Evolutionary conservation across 1,140 invertebrate species (phyloP).

Genomic region (Brachionus plicatilis): DNA sequence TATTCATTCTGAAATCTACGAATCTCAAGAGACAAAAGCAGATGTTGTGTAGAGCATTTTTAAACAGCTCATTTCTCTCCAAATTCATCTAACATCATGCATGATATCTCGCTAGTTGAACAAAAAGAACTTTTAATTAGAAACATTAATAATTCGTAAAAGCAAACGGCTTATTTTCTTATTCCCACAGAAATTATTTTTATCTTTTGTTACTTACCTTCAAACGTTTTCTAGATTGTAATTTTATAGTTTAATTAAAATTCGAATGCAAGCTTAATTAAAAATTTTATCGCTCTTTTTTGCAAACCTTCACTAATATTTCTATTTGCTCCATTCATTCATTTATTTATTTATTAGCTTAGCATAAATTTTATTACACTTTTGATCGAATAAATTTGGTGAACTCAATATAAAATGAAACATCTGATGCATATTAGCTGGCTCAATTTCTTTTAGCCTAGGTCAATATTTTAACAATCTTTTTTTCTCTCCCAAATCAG

Average conservation of each 20-base stretch:
- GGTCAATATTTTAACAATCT: neutral
- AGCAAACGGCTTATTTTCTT: neutral
- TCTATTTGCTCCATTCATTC: neutral
- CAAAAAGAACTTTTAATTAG: neutral
- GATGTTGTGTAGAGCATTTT: neutral
- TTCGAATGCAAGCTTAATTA: neutral
- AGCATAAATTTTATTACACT: neutral
- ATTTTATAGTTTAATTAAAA: slow-evolving; percentile 5
- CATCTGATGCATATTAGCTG: neutral
- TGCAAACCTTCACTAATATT: neutral
- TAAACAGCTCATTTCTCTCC: neutral
- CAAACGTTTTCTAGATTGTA: neutral
- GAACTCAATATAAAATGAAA: neutral
- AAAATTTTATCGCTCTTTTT: neutral
- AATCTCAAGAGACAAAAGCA: neutral
- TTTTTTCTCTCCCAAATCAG: neutral
- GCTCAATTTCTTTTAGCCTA: neutral
- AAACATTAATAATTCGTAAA: neutral
- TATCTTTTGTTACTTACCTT: neutral
- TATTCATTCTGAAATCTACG: neutral
- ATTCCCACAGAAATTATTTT: neutral
- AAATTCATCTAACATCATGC: neutral
- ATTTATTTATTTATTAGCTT: neutral
- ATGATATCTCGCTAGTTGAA: neutral
- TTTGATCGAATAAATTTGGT: neutral